phyloP scores from a whole-genome alignment of 92 coral and sea anemone species.

The Anthopleura xanthogrammica region DNA sequence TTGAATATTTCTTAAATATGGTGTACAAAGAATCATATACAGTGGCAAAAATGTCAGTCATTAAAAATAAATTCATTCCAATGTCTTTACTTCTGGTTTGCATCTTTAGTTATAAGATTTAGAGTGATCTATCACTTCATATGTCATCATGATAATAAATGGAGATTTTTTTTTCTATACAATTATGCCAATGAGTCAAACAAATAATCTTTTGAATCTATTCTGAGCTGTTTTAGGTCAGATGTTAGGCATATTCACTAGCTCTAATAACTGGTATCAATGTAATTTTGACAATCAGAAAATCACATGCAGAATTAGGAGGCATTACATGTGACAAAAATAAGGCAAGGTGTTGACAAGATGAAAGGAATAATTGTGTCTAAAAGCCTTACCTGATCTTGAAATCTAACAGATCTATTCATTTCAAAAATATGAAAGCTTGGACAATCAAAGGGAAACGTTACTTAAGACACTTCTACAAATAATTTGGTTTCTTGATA shows the following conservation, averaged over 20 bases:
- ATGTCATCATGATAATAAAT: no score
- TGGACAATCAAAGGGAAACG: background rate
- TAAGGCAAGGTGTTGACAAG: background rate
- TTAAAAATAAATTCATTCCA: no score
- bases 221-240: background rate
- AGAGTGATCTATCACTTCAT: no score
- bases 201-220: background rate
- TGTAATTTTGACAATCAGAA: no score
- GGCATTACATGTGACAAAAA: background rate
- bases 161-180: no score
- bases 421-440: background rate
- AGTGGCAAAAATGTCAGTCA: no score
- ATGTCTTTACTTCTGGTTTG: no score
- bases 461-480: background rate
- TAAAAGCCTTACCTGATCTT: constrained; percentile 19
- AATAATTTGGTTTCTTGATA: background rate
- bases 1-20: no score
- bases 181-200: no score
- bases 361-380: background rate
- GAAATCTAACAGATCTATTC: constrained; percentile 33
- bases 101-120: no score
- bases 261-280: background rate
- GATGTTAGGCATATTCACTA: background rate
- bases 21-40: no score
- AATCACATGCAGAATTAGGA: background rate